Evolutionary conservation across 2,113 vertebrate genomes (phyloP).

Genomic region (Bostrychus sinensis): DNA sequence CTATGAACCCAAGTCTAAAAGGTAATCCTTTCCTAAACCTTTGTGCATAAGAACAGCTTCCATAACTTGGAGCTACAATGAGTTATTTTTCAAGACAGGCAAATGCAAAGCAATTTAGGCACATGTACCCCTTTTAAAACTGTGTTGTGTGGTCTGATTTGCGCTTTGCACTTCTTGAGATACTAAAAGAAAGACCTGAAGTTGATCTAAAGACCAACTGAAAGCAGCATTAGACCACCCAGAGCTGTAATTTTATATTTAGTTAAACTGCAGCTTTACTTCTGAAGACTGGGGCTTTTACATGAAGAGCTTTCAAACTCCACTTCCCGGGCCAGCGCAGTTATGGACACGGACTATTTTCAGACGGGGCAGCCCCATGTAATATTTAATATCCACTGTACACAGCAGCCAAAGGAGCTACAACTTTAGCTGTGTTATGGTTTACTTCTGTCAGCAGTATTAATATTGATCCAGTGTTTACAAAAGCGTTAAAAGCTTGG

Average conservation of each 20-base stretch:
- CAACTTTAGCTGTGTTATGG: neutral
- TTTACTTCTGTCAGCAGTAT: neutral
- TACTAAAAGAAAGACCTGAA: no score
- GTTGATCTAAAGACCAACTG: neutral
- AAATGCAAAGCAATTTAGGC: no score
- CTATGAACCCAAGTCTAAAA: no score
- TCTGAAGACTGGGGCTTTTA: neutral
- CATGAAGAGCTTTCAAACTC: neutral
- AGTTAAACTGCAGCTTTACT: neutral
- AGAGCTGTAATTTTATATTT: neutral
- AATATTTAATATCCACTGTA: conserved; percentile 8
- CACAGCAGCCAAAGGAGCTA: neutral
- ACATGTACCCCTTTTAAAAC: no score
- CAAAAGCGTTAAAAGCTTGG: no score
- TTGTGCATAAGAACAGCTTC: no score
- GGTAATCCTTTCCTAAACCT: no score
- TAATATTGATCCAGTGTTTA: no score
- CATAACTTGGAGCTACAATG: no score
- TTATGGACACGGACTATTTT: conserved; percentile 6
- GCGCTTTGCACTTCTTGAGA: no score
- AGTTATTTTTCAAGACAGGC: no score
- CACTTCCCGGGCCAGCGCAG: neutral
- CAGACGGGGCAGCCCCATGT: neutral
- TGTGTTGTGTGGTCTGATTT: no score
- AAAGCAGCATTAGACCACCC: neutral